Base-by-base conservation (phyloP, 2,113 vertebrate genomes). In the Syngnathus scovelli region DNA sequence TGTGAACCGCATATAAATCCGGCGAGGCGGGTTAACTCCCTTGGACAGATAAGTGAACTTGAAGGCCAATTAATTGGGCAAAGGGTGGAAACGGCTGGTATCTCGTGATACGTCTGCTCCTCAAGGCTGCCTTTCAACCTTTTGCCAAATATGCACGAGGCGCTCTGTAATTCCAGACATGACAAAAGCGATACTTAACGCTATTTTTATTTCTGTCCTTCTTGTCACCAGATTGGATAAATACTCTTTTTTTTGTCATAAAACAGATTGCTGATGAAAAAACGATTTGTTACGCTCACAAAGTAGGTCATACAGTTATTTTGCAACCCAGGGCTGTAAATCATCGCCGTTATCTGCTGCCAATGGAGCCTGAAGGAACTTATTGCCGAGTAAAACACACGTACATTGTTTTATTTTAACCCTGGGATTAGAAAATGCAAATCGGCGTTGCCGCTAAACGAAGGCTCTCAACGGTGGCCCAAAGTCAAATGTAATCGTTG, bases 71-170 rank as follows among this genome's bases (percentile, higher is more conserved):
- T 33, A 33, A 33, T 33, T 33, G 27, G 27, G 27, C 27, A 33
- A 33, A 33, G 27, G 27, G 27, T 33, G 27, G 27, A 33, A 33
- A 33, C 27, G 27, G 54, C n/a, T 67, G 55, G 61, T 65, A 56
- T 67, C 69, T 81, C 68, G 61, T 85, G 76, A 76, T 63, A 44
- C 46, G 58, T 72, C 68, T 62, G 39, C 51, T 23, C 27, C 58
- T 36, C 39, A 21, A 55, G 70, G 68, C 58, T 56, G 15, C 13
- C 8, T 44, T 59, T 83, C 38, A 43, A 39, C 39, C 41, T 16
- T 62, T 10, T 5, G 1, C 18, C 37, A 61, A 61, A 61, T 23
- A 61, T 41, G 9, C 19, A 12, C 1, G 21, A 55, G 1, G 21
- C 52, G 10, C 52, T 55, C 37, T 3, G 13, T 19, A 21, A 13